Evolutionary conservation across 2,888 invertebrate genomes (phyloP), one percentile per base, ranked within the genome.

Genomic region (Nipponacmea schrenckii): DNA sequence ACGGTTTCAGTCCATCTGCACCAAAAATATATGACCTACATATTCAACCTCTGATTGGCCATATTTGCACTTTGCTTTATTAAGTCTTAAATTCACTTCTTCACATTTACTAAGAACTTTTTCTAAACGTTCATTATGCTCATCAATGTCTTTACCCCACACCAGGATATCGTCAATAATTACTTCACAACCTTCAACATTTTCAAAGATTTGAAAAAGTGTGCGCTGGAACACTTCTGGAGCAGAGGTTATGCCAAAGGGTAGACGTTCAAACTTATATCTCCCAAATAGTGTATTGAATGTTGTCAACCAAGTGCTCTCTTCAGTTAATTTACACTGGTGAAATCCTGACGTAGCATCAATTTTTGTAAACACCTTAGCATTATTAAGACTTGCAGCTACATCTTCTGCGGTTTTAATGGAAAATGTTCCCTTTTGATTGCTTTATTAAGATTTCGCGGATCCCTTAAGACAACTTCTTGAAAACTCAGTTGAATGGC

Each of bases 311-410:
- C 67, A 56, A 14, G 74, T 71, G 27, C 71, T 72, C 7, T 67
- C 44, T 45, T 76, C 68, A 27, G 73, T 68, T 44, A 79, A 62
- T 56, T 75, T 71, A 39, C 77, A 67, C 46, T 80, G 77, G 69
- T 74, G 78, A 68, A 78, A 79, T 4, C 75, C n/a, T n/a, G n/a
- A n/a, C 10, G 71, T 72, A 0, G 77, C 79, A 68, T 79, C 79
- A n/a, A 77, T 27, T 50, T 79, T 79, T 15, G 63, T 67, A 64
- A 79, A 77, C 26, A 67, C 64, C 65, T 75, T 75, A 10, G 75
- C 75, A 64, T 48, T 48, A 20, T 68, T n/a, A 62, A 78, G 72
- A 48, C 69, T 45, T 12, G 75, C 46, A 65, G 68, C 69, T 14
- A 78, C 69, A 56, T 78, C 75, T 48, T 78, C 75, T n/a, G n/a